These are phyloP conservation scores for Actinemys pallida DNA, from an alignment of 2,113 vertebrate species.

Conservation along the genomic window DNA sequence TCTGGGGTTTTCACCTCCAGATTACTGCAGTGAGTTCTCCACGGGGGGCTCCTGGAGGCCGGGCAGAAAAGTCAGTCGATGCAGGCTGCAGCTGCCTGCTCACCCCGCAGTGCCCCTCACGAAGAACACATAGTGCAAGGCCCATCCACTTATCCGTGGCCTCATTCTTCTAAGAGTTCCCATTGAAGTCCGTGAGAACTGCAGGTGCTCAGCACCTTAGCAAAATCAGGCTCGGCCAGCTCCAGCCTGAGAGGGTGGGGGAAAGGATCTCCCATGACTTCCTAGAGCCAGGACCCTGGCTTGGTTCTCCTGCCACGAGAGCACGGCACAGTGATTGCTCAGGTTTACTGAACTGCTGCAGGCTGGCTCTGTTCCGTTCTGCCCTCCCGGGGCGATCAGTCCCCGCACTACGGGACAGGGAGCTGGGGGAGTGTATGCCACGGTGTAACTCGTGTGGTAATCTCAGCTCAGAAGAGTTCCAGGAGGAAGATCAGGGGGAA, in stretches of 20 bases:
- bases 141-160: neutral
- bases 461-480: neutral
- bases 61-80: too few species aligned
- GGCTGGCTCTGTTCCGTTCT: neutral
- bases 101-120: too few species aligned
- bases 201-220: neutral
- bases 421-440: neutral
- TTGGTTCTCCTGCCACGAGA: neutral
- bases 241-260: neutral
- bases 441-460: too few species aligned
- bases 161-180: neutral
- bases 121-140: neutral
- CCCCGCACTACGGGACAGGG: neutral
- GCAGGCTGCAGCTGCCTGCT: too few species aligned
- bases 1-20: too few species aligned
- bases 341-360: neutral
- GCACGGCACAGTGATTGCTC: neutral
- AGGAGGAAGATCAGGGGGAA: neutral
- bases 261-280: neutral
- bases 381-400: neutral
- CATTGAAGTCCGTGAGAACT: neutral
- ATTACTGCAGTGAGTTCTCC: too few species aligned
- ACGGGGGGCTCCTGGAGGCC: too few species aligned
- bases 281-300: neutral
- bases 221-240: neutral